These are phyloP conservation scores for Leptinotarsa peninsularis DNA, from an alignment of 2,888 invertebrate genomes.

Conservation along the genomic window DNA sequence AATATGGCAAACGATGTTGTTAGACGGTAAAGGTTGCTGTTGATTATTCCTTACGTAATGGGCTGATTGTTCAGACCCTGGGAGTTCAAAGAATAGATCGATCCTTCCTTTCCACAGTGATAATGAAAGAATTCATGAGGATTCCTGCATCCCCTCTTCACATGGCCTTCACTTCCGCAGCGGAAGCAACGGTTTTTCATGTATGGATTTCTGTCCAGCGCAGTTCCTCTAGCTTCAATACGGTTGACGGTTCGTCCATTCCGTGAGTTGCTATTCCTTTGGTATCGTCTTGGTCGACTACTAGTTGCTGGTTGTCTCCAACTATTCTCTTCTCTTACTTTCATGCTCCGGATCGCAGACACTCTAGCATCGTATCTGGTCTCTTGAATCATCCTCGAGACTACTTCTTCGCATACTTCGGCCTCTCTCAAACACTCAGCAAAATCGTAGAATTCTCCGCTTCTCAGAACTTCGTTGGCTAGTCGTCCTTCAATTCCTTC, in stretches of 20 bases:
- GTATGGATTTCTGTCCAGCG: background rate
- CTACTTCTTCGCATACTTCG: no score
- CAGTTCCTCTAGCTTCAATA: background rate
- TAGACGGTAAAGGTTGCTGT: no score
- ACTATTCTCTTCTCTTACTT: no score
- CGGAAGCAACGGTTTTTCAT: conserved; percentile 14
- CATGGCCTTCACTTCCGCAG: conserved; percentile 17
- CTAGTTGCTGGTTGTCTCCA: background rate
- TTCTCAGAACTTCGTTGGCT: no score
- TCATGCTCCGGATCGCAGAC: no score
- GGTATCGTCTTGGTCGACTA: background rate
- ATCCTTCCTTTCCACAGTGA: background rate
- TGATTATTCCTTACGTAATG: background rate
- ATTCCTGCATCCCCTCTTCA: background rate
- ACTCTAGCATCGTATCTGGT: no score
- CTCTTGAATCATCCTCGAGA: no score
- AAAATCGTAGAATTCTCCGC: no score
- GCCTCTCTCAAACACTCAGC: no score
- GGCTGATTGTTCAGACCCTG: background rate
- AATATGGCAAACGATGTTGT: background rate
- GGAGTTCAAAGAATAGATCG: background rate
- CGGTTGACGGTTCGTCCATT: background rate
- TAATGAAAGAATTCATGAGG: background rate
- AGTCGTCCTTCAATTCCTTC: no score
- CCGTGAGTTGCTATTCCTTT: background rate